Percentiles rank a stretch among this genome's conserved stretches.
Evolutionary conservation across 2,797 vertebrate species (phyloP).

Genomic region (Hephaestus fuliginosus): DNA sequence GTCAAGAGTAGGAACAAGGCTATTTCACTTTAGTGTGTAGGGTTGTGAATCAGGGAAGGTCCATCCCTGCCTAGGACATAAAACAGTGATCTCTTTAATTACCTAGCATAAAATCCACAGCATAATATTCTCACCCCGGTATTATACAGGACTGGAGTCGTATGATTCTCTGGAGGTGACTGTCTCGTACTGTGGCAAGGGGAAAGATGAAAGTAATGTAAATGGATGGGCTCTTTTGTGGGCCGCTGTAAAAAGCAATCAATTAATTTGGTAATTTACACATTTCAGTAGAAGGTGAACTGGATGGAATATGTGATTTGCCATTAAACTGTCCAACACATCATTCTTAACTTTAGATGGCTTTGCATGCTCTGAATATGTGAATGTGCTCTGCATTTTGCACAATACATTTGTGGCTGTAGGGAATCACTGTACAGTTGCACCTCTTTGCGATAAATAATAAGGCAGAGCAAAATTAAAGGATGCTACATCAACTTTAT

Average conservation of each 20-base stretch:
- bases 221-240: slow-evolving; percentile 74
- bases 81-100: slow-evolving; percentile 80
- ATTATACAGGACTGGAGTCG: slow-evolving; percentile 71
- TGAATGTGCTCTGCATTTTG: slow-evolving; percentile 12
- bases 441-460: slow-evolving; percentile 18
- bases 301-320: slow-evolving; percentile 66
- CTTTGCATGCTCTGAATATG: slow-evolving; percentile 21
- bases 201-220: slow-evolving; percentile 71
- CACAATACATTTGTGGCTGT: neutral
- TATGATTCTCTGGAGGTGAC: slow-evolving; percentile 78
- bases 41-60: slow-evolving; percentile 76
- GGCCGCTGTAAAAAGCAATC: slow-evolving; percentile 75
- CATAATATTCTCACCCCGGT: slow-evolving; percentile 75
- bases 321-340: slow-evolving; percentile 70
- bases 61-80: slow-evolving; percentile 75
- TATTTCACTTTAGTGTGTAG: slow-evolving; percentile 66
- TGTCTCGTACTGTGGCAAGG: slow-evolving; percentile 61
- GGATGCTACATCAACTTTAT: neutral
- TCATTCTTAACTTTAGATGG: slow-evolving; percentile 61
- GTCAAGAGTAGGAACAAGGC: slow-evolving; percentile 68
- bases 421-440: neutral
- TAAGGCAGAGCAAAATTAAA: slow-evolving; percentile 6
- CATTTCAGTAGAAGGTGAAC: slow-evolving; percentile 74
- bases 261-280: slow-evolving; percentile 80
- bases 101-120: slow-evolving; percentile 78